These are phyloP conservation scores for Microctenopoma stevenorrisi DNA, from an alignment of 2,797 vertebrate genomes.

Conservation along the genomic window DNA sequence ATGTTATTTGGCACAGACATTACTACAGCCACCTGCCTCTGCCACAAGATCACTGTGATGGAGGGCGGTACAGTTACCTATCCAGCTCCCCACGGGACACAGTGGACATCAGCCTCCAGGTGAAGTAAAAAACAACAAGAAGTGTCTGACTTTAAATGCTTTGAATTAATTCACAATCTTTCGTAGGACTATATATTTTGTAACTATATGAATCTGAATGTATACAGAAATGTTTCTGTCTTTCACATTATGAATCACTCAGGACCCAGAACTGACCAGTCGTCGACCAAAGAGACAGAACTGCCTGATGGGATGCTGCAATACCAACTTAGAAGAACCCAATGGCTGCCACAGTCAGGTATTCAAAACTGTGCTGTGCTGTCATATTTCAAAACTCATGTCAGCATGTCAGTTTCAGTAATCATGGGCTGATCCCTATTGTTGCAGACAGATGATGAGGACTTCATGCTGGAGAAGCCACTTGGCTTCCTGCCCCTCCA, in stretches of 20 bases:
- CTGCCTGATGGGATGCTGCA: constrained; percentile 85
- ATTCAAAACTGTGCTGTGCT: constrained; percentile 13
- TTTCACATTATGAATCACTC: constrained; percentile 11
- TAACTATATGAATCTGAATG: not conserved
- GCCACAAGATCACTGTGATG: constrained; percentile 79
- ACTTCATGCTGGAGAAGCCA: constrained; percentile 78
- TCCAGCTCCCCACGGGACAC: constrained; percentile 80
- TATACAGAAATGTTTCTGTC: not conserved
- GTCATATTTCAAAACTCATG: not conserved
- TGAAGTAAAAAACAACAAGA: constrained; percentile 31
- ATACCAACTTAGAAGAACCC: constrained; percentile 78
- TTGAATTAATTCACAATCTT: not conserved
- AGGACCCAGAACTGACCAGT: constrained; percentile 76
- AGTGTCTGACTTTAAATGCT: not conserved
- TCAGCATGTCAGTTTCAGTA: not conserved
- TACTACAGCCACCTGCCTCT: constrained; percentile 81
- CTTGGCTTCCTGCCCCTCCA: constrained; percentile 78
- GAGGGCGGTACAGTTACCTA: constrained; percentile 78
- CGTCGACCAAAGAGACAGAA: constrained; percentile 70
- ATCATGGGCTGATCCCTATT: constrained; percentile 3
- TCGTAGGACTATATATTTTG: not conserved
- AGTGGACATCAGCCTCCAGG: constrained; percentile 76
- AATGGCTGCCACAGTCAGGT: constrained; percentile 83
- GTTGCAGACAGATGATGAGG: constrained; percentile 81
- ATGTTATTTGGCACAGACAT: constrained; percentile 68